Evolutionary conservation across 2,888 invertebrate species (phyloP).

Genomic region (Protodeltote pygarga): DNA sequence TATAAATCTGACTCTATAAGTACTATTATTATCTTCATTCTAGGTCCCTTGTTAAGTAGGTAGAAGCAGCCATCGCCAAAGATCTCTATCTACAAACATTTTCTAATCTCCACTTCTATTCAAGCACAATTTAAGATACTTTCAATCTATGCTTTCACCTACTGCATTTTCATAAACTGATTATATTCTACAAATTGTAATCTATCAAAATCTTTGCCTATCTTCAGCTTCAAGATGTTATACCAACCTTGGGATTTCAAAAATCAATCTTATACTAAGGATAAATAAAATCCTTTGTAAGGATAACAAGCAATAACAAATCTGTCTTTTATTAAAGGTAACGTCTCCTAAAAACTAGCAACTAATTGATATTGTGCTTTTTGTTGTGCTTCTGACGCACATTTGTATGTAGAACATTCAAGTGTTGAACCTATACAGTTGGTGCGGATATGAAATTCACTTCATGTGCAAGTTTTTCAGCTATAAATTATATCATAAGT

Average conservation of each 20-base stretch:
- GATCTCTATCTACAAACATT: conserved; percentile 42
- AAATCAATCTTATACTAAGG: conserved; percentile 76
- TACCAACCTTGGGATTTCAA: conserved; percentile 34
- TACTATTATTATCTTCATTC: conserved; percentile 51
- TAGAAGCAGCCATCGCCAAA: conserved; percentile 38
- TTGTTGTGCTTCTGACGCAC: conserved; percentile 72
- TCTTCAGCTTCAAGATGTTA: conserved; percentile 40
- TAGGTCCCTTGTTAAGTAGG: conserved; percentile 47
- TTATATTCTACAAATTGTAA: conserved; percentile 38
- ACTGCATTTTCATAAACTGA: conserved; percentile 23
- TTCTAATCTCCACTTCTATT: conserved; percentile 19
- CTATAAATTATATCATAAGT: too few species aligned
- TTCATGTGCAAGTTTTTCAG: too few species aligned
- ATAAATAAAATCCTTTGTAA: conserved; percentile 79
- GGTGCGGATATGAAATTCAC: conserved; percentile 23
- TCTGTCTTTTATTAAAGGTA: conserved; percentile 81
- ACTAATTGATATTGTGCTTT: conserved; percentile 70
- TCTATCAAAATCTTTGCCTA: conserved; percentile 30
- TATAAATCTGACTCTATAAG: conserved; percentile 42
- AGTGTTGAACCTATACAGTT: conserved; percentile 22
- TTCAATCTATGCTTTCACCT: conserved; percentile 22
- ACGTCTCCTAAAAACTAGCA: conserved; percentile 70
- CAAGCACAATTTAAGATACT: conserved; percentile 19
- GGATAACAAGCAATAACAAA: conserved; percentile 84
- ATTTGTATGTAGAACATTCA: conserved; percentile 38